Percentiles rank a stretch among this genome's conserved stretches.
These are phyloP conservation scores for Rhinichthys osculus DNA, from an alignment of 2,797 vertebrate species.

Conservation along the genomic window DNA sequence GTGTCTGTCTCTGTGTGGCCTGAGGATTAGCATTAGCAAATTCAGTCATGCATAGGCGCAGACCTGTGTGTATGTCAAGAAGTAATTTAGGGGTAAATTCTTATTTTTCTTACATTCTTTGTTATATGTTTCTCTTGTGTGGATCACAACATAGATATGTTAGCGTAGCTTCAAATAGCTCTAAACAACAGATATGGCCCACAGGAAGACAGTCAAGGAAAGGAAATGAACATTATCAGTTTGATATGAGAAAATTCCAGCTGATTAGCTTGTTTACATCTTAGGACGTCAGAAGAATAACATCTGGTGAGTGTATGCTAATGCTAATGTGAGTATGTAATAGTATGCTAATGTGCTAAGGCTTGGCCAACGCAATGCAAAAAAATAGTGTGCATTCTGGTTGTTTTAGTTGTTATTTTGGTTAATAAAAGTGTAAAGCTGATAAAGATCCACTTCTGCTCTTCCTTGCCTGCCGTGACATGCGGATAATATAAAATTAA, in stretches of 20 bases:
- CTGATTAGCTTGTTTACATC: constrained; percentile 8
- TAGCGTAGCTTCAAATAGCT: neutral
- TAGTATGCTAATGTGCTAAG: neutral
- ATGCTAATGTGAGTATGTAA: neutral
- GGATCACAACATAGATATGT: neutral
- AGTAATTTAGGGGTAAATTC: neutral
- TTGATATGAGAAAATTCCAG: constrained; percentile 17
- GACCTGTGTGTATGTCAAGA: neutral
- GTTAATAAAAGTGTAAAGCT: neutral
- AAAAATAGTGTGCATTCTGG: neutral
- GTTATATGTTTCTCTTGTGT: neutral
- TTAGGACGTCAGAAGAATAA: neutral
- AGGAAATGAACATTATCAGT: constrained; percentile 22
- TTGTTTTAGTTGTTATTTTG: neutral
- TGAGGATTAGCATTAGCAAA: neutral
- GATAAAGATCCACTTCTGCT: neutral
- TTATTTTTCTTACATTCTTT: neutral
- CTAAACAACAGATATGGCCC: neutral
- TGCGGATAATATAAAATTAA: neutral
- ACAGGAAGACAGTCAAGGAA: constrained; percentile 3
- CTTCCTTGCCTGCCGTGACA: neutral
- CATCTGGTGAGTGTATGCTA: no score
- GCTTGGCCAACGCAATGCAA: neutral
- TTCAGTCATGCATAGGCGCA: neutral
- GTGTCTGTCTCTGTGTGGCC: neutral